Percentiles rank a stretch among this genome's conserved stretches.
phyloP scores from a whole-genome alignment of 2,797 vertebrate species.

The Glossophaga mutica region DNA sequence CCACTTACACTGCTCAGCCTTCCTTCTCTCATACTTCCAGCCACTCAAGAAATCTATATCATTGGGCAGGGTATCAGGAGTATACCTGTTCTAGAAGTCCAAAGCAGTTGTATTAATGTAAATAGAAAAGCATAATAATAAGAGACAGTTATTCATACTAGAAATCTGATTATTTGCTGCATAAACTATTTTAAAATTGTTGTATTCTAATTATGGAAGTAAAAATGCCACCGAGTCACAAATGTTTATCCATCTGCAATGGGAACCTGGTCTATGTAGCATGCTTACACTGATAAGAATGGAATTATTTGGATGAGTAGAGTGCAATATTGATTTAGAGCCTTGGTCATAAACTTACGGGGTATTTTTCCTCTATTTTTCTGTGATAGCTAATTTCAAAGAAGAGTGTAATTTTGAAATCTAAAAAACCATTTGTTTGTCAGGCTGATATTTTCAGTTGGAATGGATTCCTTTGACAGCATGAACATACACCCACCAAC shows the following conservation, averaged over 20 bases:
- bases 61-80: not conserved
- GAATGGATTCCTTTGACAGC: constrained; percentile 38
- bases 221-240: not conserved
- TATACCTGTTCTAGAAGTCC: not conserved
- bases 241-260: not conserved
- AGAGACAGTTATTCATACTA: not conserved
- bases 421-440: not conserved
- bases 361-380: not conserved
- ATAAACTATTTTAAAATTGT: not conserved
- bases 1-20: not conserved
- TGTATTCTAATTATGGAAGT: constrained; percentile 5
- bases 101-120: not conserved
- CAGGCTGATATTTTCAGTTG: constrained; percentile 29
- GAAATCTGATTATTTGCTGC: not conserved
- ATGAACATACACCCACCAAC: not conserved
- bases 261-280: not conserved
- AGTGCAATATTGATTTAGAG: not conserved
- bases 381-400: constrained; percentile 8
- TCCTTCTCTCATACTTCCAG: not conserved
- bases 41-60: not conserved
- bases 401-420: not conserved
- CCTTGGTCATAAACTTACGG: not conserved
- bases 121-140: not conserved
- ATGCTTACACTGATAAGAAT: not conserved
- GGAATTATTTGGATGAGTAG: not conserved